A percentile compares a stretch with the other conserved stretches of the same genome.
Evolutionary conservation across 2,113 vertebrate genomes (phyloP).

Genomic region (Delphinus delphis): DNA sequence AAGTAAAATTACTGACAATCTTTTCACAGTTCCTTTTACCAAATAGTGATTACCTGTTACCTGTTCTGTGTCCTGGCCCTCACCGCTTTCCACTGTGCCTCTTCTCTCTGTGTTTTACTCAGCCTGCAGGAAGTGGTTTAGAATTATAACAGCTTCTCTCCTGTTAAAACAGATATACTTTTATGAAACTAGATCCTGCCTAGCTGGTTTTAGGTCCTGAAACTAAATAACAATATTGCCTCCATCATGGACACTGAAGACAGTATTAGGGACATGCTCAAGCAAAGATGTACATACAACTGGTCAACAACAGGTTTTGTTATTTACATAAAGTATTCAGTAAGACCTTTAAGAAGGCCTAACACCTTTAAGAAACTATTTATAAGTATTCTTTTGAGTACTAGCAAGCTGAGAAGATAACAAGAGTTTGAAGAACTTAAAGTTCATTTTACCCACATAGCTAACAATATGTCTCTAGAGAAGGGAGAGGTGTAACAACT

Average conservation of each 20-base stretch:
- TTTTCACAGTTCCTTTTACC: background rate
- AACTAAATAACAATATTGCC: background rate
- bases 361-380: background rate
- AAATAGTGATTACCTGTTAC: background rate
- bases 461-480: background rate
- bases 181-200: background rate
- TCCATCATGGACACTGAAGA: background rate
- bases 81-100: background rate
- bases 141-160: background rate
- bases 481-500: background rate
- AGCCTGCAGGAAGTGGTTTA: background rate
- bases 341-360: background rate
- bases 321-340: background rate
- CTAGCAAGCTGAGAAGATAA: constrained; percentile 10
- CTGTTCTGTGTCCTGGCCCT: background rate
- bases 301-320: background rate
- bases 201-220: background rate
- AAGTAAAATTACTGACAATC: background rate
- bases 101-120: background rate
- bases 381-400: background rate
- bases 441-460: background rate
- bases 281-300: background rate
- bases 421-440: background rate
- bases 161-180: background rate
- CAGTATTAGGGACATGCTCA: background rate